phyloP scores from a whole-genome alignment of 1,140 invertebrate species.

The Atta colombica region DNA sequence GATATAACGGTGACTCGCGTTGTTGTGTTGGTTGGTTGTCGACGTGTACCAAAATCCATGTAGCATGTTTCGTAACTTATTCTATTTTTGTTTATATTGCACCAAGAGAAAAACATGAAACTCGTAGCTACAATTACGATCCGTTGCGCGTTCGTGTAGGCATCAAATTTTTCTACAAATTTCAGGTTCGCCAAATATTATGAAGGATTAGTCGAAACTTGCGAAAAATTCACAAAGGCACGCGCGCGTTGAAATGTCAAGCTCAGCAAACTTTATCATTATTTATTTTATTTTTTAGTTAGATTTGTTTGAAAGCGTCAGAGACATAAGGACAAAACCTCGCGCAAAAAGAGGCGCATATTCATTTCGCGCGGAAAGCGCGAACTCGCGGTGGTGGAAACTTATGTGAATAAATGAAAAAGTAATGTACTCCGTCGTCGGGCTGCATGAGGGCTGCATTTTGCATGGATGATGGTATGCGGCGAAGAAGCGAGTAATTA shows the following conservation, averaged over 20 bases:
- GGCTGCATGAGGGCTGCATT: constrained; percentile 38
- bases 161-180: constrained; percentile 52
- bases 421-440: constrained; percentile 11
- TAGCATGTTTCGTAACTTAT: constrained; percentile 14
- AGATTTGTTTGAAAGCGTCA: background rate
- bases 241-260: background rate
- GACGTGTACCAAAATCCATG: constrained; percentile 22
- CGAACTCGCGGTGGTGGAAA: background rate
- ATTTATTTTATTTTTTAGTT: constrained; percentile 17
- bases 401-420: constrained; percentile 61
- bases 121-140: constrained; percentile 36
- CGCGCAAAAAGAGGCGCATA: background rate
- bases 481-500: constrained; percentile 56
- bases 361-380: constrained; percentile 4
- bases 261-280: background rate
- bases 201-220: constrained; percentile 3
- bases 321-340: background rate
- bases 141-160: background rate
- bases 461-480: constrained; percentile 22
- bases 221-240: constrained; percentile 20
- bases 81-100: constrained; percentile 35
- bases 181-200: constrained; percentile 29
- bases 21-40: background rate
- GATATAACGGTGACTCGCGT: background rate
- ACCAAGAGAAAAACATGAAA: constrained; percentile 18